These are phyloP conservation scores for Polyergus mexicanus DNA, from an alignment of 1,140 invertebrate species.

Conservation along the genomic window DNA sequence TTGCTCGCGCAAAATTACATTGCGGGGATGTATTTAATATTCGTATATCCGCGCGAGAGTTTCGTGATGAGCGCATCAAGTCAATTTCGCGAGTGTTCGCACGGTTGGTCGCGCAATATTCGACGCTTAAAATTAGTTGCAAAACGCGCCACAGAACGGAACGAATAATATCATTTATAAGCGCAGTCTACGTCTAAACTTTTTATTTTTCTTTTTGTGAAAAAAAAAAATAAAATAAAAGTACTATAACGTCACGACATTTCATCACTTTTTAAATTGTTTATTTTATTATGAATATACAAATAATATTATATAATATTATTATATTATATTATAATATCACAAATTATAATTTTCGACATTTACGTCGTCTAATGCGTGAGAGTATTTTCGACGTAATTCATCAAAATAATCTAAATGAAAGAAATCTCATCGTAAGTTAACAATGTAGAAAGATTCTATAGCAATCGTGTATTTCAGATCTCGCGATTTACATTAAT, in stretches of 20 bases:
- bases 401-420: not conserved
- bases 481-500: slow-evolving; percentile 17
- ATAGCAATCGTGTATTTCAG: not conserved
- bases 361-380: not conserved
- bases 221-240: not conserved
- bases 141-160: not conserved
- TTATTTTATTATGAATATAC: slow-evolving; percentile 4
- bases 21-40: slow-evolving; percentile 52
- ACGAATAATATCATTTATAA: slow-evolving; percentile 6
- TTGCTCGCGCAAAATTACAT: slow-evolving; percentile 27
- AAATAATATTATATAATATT: not conserved
- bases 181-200: not conserved
- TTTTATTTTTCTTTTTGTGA: not conserved
- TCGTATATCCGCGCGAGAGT: slow-evolving; percentile 23
- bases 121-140: slow-evolving; percentile 3
- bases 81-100: slow-evolving; percentile 7
- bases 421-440: not conserved
- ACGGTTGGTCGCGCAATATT: slow-evolving; percentile 28
- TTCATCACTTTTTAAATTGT: not conserved
- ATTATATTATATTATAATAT: not conserved
- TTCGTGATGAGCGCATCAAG: slow-evolving; percentile 13
- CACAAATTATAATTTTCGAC: not conserved
- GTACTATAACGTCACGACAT: no score
- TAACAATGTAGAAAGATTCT: not conserved
- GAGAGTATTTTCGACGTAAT: not conserved